Evolutionary conservation across 2,113 vertebrate species (phyloP), one percentile per base, ranked within the genome.

Genomic region (Gopherus evgoodei): DNA sequence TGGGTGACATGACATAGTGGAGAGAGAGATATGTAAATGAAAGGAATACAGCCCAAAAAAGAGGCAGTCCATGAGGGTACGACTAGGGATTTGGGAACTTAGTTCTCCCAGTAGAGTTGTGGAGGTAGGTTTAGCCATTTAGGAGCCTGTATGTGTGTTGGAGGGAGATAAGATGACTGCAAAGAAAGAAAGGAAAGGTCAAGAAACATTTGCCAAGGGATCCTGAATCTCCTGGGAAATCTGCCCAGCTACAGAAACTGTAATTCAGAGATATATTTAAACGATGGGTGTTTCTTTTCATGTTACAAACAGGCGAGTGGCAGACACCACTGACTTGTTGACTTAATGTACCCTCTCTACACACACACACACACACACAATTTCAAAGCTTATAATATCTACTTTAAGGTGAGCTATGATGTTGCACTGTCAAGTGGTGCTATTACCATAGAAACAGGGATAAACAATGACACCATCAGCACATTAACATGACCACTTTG

Each of bases 261-360:
- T 94, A 84, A 91, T 87, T 96, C 94, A 97, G 85, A 96, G 90
- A 94, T 90, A n/a, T 72, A 95, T 85, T 92, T 93, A 90, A 91
- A 95, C 83, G 4, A 80, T 56, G 56, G 3, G 5, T 3, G 19
- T 69, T 89, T 57, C 29, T 90, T 91, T 94, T 87, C 24, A 5
- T 91, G 56, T 94, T 95, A 93, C 38, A 94, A 72, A 72, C 38
- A 72, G 59, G 13, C 31, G 14, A 35, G 31, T 35, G 59, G 14
- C 31, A 65, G 35, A n/a, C 35, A 10, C 27, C 57, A 13, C 29
- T 69, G 19, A 72, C 19, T 72, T n/a, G 35, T 22, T 38, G 65
- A n/a, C 35, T 72, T 72, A 72, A 21, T 38, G 8, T 72, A 72
- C 8, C 65, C 65, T 72, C 8, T 16, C 35, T 22, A 38, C 17